Conservation (phyloP, 2,113 vertebrate genomes). For the Mobula birostris region DNA sequence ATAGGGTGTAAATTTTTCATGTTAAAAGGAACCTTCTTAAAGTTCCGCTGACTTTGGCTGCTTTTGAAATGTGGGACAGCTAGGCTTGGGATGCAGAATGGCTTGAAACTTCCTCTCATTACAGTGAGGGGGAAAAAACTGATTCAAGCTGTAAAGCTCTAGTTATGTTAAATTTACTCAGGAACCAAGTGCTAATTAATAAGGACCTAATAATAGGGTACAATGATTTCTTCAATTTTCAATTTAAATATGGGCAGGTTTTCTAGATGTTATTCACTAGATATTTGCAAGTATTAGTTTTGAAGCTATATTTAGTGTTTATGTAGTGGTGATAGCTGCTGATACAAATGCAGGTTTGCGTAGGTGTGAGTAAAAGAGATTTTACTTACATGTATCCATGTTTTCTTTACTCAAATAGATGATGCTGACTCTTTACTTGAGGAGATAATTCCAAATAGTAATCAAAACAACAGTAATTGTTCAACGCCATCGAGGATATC, state of each 20-base stretch:
- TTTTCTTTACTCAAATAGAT: slow-evolving; percentile 42
- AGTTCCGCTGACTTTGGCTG: neutral
- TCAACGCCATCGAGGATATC: slow-evolving; percentile 97
- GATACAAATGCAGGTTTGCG: neutral
- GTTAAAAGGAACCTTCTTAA: no score
- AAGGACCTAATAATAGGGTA: neutral
- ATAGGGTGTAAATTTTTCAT: no score
- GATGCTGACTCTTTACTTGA: slow-evolving; percentile 88
- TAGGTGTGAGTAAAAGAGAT: neutral
- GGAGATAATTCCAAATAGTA: slow-evolving; percentile 88
- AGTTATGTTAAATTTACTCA: neutral
- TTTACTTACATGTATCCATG: neutral
- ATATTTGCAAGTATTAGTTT: neutral
- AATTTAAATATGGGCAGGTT: neutral
- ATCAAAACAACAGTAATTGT: slow-evolving; percentile 98
- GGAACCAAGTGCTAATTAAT: neutral
- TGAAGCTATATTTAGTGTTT: neutral
- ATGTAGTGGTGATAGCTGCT: no score
- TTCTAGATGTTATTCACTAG: neutral
- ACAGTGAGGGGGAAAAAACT: neutral
- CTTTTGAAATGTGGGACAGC: neutral
- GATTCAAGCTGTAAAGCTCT: neutral
- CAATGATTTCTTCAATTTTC: neutral
- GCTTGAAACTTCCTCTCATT: neutral
- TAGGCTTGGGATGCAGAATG: neutral